Percentiles rank a stretch among this genome's conserved stretches.
Conservation (phyloP, 2,888 invertebrate species). For the Lumbricus terrestris region DNA sequence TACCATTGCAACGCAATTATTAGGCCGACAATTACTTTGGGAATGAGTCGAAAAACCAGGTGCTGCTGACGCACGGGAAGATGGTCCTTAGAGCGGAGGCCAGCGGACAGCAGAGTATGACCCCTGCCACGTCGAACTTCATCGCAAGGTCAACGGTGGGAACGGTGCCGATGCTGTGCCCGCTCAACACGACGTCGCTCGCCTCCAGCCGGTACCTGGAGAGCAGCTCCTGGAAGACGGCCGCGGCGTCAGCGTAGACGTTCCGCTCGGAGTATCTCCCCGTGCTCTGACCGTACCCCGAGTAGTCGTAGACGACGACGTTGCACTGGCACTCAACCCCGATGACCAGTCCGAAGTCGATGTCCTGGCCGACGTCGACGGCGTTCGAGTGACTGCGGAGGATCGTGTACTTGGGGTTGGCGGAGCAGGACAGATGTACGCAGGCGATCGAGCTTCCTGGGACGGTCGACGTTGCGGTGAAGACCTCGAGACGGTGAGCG, state of each 20-base stretch:
- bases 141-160: slow-evolving; percentile 95
- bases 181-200: slow-evolving; percentile 66
- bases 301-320: slow-evolving; percentile 28
- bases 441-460: background rate
- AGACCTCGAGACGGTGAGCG: background rate
- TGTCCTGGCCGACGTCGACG: slow-evolving; percentile 31
- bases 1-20: too few relatives aligned
- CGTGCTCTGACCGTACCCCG: slow-evolving; percentile 27
- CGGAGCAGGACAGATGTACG: background rate
- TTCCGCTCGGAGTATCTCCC: slow-evolving; percentile 26
- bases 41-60: slow-evolving; percentile 98
- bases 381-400: slow-evolving; percentile 29
- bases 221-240: slow-evolving; percentile 8
- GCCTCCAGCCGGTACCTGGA: slow-evolving; percentile 19
- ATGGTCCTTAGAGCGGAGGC: slow-evolving; percentile 98
- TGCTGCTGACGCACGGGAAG: slow-evolving; percentile 92
- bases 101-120: slow-evolving; percentile 93
- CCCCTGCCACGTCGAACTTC: slow-evolving; percentile 78
- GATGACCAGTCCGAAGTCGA: slow-evolving; percentile 23
- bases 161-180: slow-evolving; percentile 97
- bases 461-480: background rate
- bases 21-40: slow-evolving; percentile 72
- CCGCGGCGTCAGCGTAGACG: slow-evolving; percentile 24
- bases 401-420: slow-evolving; percentile 22
- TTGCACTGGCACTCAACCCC: slow-evolving; percentile 25